Evolutionary conservation across 2,888 invertebrate genomes (phyloP), one percentile per base, ranked within the genome.

Genomic region (Cataglyphis cursor): DNA sequence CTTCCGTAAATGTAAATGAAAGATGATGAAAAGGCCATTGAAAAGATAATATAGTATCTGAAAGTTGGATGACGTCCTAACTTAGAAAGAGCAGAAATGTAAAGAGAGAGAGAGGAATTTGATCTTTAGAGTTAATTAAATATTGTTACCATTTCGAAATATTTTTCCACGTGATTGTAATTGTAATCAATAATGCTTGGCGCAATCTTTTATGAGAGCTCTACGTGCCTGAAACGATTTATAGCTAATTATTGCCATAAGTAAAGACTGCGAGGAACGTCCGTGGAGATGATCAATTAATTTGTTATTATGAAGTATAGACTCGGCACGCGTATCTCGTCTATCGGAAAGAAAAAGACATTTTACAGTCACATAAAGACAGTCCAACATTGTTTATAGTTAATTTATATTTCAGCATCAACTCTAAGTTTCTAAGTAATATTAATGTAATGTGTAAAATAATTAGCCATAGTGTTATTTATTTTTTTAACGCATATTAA

Each of bases 261-360:
- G 66, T 35, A n/a, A 81, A 54, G 75, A 83, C 89, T 78, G 66
- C 73, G 62, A 83, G 62, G 81, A 85, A 87, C 75, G 66, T 80
- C 21, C n/a, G n/a, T 64, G 72, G 70, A 83, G 81, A 66, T 81
- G 68, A 54, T 72, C 75, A 89, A 88, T 89, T 83, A 85, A 48
- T n/a, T 78, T 68, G 64, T 48, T n/a, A 73, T 66, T 68, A 68
- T 59, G 48, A 8, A 31, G 28, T 41, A 31, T 66, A 41, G 41
- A 59, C n/a, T 38, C 35, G 48, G 21, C 31, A 51, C 41, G 51
- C 61, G 21, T 3, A 21, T 24, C 65, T 68, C 21, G 6, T 64
- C 15, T 5, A 18, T 15, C n/a, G 8, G n/a, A 51, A 51, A 51
- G 12, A 38, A 75, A 35, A 75, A 83, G 59, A 57, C 10, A 64